Percentiles rank a stretch among this genome's conserved stretches.
Conservation (phyloP, 2,888 invertebrate species). For the Psylliodes chrysocephalus region DNA sequence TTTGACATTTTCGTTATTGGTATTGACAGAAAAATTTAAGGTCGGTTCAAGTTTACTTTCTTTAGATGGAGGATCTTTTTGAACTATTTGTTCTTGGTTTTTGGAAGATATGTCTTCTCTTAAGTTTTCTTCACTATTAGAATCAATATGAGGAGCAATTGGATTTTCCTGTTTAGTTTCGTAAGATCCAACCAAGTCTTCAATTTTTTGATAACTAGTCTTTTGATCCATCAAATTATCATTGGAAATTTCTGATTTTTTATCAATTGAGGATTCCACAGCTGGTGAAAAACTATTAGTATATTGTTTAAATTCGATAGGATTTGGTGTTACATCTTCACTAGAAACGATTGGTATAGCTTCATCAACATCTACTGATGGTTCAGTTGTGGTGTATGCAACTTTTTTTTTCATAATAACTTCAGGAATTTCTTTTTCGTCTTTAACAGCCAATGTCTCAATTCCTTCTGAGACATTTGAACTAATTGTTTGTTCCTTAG, state of each 20-base stretch:
- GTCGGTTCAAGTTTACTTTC: background rate
- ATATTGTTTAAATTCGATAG: constrained; percentile 19
- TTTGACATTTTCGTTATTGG: background rate
- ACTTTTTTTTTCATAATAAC: background rate
- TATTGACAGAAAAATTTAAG: background rate
- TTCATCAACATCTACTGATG: constrained; percentile 14
- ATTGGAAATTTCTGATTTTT: background rate
- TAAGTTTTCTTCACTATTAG: too few relatives aligned
- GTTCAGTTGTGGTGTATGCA: constrained; percentile 24
- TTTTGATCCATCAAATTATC: too few relatives aligned
- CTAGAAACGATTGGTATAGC: constrained; percentile 17
- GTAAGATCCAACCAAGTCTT: too few relatives aligned
- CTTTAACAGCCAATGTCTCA: too few relatives aligned
- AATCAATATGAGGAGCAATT: too few relatives aligned
- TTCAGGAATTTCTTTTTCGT: constrained; percentile 15
- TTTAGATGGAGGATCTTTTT: background rate
- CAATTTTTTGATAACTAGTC: too few relatives aligned
- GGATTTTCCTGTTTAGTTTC: too few relatives aligned
- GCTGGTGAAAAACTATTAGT: background rate
- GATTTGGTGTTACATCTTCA: constrained; percentile 39
- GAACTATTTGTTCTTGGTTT: too few relatives aligned
- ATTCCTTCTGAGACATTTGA: too few relatives aligned
- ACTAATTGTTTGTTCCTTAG: background rate
- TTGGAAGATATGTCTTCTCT: too few relatives aligned
- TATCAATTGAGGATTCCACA: background rate